phyloP scores from a whole-genome alignment of 2,797 vertebrate species.

The Fratercula arctica region DNA sequence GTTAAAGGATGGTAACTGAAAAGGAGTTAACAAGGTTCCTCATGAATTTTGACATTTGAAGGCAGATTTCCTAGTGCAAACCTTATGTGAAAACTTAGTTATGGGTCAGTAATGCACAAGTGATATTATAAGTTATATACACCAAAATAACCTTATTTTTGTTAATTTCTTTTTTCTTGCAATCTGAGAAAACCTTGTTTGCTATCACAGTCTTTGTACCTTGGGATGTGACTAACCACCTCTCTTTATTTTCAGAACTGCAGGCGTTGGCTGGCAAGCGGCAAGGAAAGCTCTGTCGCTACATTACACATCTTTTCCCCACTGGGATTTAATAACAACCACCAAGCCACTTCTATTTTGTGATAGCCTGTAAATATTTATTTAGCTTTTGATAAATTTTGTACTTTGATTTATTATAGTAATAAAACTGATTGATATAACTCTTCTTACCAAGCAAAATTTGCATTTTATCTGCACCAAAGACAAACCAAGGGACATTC shows the following conservation, averaged over 20 bases:
- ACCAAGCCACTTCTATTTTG: constrained; percentile 5
- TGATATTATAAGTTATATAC: no score
- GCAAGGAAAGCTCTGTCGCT: not conserved
- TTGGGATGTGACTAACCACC: not conserved
- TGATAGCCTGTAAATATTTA: constrained; percentile 64
- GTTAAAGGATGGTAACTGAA: not conserved
- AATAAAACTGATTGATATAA: constrained; percentile 64
- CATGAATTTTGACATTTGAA: not conserved
- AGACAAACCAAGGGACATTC: not conserved
- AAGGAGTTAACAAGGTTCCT: not conserved
- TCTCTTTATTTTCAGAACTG: constrained; percentile 26
- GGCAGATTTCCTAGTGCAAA: not conserved
- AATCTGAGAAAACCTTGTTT: not conserved
- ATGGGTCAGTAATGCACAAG: not conserved
- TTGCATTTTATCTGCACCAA: not conserved
- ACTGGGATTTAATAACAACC: not conserved
- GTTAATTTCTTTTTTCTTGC: not conserved
- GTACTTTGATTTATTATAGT: constrained; percentile 61
- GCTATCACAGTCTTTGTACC: no score
- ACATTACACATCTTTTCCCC: not conserved
- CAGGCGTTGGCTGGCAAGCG: not conserved
- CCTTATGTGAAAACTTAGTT: not conserved
- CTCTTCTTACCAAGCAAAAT: not conserved
- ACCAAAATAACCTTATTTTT: not conserved
- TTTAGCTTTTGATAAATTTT: constrained; percentile 73